phyloP scores from a whole-genome alignment of 1,140 invertebrate species.

The Stegodyphus mimosarum region DNA sequence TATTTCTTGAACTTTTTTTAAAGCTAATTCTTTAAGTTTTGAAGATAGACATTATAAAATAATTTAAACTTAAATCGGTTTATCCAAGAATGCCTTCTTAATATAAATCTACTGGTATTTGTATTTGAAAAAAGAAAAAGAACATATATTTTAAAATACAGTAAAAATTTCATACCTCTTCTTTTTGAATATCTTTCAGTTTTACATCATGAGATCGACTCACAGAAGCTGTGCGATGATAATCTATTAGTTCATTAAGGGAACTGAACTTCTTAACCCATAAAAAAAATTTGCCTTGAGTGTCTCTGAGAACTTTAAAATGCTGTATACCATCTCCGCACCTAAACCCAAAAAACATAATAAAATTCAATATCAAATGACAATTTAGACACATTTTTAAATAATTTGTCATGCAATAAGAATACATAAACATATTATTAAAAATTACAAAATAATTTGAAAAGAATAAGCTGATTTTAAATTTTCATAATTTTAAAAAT shows the following conservation, averaged over 20 bases:
- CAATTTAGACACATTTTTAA: too few species aligned
- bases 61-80: too few species aligned
- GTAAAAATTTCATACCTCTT: conserved; percentile 30
- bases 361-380: not conserved
- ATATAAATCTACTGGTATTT: too few species aligned
- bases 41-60: too few species aligned
- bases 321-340: conserved; percentile 71
- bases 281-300: conserved; percentile 72
- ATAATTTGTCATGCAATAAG: too few species aligned
- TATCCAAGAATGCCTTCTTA: too few species aligned
- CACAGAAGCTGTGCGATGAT: conserved; percentile 70
- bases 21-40: too few species aligned
- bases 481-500: too few species aligned
- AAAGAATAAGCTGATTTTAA: too few species aligned
- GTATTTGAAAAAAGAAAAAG: not conserved
- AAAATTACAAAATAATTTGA: too few species aligned
- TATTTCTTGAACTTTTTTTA: too few species aligned
- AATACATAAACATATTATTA: too few species aligned
- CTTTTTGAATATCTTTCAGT: conserved; percentile 69
- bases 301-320: conserved; percentile 72
- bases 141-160: not conserved
- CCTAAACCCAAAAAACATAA: conserved; percentile 63
- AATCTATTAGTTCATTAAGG: conserved; percentile 72
- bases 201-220: conserved; percentile 69
- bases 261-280: conserved; percentile 73